Percentiles rank a stretch among this genome's conserved stretches.
Evolutionary conservation across 1,140 invertebrate genomes (phyloP).

Genomic region (Pissodes strobi): DNA sequence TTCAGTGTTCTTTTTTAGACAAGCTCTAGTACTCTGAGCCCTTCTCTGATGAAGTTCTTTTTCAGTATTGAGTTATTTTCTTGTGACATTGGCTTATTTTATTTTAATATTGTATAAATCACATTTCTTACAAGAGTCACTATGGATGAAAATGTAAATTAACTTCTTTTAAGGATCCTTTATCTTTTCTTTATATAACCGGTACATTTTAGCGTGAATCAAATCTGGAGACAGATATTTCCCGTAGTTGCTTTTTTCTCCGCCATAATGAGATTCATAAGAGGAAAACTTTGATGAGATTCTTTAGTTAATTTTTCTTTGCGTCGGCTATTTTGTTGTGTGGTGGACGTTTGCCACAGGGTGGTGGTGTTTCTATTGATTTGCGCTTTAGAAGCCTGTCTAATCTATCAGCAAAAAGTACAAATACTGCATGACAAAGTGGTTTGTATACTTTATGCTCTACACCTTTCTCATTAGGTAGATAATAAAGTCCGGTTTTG

Average conservation of each 20-base stretch:
- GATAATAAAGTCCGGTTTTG: too few species aligned
- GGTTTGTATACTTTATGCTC: too few species aligned
- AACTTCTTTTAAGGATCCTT: conserved; percentile 2
- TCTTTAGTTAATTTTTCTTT: neutral
- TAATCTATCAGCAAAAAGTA: neutral
- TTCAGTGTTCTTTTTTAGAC: conserved; percentile 21
- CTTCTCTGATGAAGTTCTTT: conserved; percentile 30
- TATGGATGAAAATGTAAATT: conserved; percentile 21
- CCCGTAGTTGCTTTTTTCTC: too few species aligned
- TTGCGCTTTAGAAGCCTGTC: too few species aligned
- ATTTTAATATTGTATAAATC: conserved; percentile 28
- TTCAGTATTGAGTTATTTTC: conserved; percentile 19
- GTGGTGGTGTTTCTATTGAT: too few species aligned
- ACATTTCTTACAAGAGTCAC: conserved; percentile 31
- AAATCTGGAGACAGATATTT: neutral
- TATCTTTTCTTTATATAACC: neutral
- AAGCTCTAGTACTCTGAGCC: conserved; percentile 9
- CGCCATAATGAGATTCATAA: too few species aligned
- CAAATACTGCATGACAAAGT: neutral
- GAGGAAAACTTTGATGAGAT: too few species aligned
- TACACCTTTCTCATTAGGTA: too few species aligned
- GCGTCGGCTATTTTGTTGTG: neutral
- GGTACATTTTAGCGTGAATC: neutral
- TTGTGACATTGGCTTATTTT: conserved; percentile 8
- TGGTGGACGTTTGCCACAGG: too few species aligned